phyloP scores from a whole-genome alignment of 2,113 vertebrate genomes.

The Macquaria ambigua region DNA sequence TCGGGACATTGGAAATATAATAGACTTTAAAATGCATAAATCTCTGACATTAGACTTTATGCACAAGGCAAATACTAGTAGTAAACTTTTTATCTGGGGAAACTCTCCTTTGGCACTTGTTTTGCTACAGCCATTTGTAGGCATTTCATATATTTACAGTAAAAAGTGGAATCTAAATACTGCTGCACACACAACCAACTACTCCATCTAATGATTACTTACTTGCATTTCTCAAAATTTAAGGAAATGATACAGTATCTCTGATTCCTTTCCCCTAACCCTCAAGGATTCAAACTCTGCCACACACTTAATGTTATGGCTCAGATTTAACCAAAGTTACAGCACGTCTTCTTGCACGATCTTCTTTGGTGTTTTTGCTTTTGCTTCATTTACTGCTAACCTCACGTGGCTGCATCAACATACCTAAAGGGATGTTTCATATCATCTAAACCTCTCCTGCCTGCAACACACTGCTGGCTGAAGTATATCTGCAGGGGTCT shows the following conservation, averaged over 20 bases:
- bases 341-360: background rate
- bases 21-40: background rate
- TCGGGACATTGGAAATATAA: background rate
- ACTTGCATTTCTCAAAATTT: background rate
- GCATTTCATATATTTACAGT: background rate
- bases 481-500: slow-evolving; percentile 31
- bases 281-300: slow-evolving; percentile 7
- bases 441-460: slow-evolving; percentile 47
- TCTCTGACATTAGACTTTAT: background rate
- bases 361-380: slow-evolving; percentile 40
- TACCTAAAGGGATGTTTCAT: slow-evolving; percentile 40
- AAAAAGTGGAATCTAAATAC: background rate
- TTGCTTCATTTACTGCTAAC: slow-evolving; percentile 22
- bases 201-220: background rate
- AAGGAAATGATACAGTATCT: background rate
- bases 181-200: background rate
- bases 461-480: slow-evolving; percentile 29
- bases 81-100: background rate
- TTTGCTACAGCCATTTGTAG: background rate
- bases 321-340: background rate
- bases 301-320: background rate
- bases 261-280: background rate
- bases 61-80: too few species aligned
- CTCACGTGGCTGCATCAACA: slow-evolving; percentile 40
- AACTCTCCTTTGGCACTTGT: background rate